Evolutionary conservation across 2,888 invertebrate genomes (phyloP).

Genomic region (Tetropium fuscum): DNA sequence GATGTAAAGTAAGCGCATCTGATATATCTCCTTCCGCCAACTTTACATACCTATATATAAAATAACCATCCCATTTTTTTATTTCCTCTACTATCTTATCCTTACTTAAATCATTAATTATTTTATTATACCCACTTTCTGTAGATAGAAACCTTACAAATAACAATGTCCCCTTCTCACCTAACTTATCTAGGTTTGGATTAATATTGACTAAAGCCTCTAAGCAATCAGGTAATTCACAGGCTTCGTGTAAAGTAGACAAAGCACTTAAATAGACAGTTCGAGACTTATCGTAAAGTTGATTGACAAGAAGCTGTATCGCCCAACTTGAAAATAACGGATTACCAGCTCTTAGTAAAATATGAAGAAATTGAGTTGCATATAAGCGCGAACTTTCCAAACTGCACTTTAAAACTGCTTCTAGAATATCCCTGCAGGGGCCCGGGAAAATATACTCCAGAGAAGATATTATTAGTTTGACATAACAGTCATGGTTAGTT

Average conservation of each 20-base stretch:
- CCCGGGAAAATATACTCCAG: constrained; percentile 88
- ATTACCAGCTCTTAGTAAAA: constrained; percentile 82
- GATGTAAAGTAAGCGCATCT: constrained; percentile 87
- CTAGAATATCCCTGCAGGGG: constrained; percentile 69
- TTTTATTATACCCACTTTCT: constrained; percentile 75
- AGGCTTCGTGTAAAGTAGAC: constrained; percentile 91
- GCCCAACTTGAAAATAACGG: constrained; percentile 88
- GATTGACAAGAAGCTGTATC: constrained; percentile 84
- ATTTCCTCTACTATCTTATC: constrained; percentile 77
- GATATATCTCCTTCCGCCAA: constrained; percentile 91
- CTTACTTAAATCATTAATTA: constrained; percentile 66
- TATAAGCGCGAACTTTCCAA: constrained; percentile 80
- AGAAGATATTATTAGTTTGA: constrained; percentile 92
- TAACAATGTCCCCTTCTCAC: constrained; percentile 78
- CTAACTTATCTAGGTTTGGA: constrained; percentile 76
- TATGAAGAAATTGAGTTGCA: constrained; percentile 90
- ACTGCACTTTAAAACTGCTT: constrained; percentile 69
- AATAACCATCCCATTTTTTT: constrained; percentile 81
- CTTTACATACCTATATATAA: constrained; percentile 87
- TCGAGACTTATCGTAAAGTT: constrained; percentile 83
- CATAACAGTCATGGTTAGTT: constrained; percentile 91
- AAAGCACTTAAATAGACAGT: constrained; percentile 84
- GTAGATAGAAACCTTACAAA: constrained; percentile 82
- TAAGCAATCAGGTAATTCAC: constrained; percentile 83
- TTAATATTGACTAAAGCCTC: constrained; percentile 82